phyloP scores from a whole-genome alignment of 2,888 invertebrate genomes.

The Lochmaea capreae region DNA sequence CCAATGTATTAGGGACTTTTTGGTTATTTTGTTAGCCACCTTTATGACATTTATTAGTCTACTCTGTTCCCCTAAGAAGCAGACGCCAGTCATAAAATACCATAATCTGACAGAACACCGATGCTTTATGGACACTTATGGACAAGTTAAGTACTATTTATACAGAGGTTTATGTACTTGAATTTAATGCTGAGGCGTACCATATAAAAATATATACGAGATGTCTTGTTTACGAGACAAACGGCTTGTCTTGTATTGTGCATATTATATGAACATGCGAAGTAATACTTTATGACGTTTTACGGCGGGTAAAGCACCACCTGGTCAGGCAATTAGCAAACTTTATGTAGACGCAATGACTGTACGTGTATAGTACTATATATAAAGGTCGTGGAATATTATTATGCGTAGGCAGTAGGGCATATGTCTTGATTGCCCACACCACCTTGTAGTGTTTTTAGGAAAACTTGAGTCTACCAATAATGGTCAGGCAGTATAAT shows the following conservation, averaged over 20 bases:
- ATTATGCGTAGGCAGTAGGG: too few relatives aligned
- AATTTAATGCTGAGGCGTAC: slow-evolving; percentile 50
- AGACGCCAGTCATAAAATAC: slow-evolving; percentile 45
- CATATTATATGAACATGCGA: slow-evolving; percentile 59
- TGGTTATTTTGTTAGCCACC: neutral
- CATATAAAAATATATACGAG: slow-evolving; percentile 52
- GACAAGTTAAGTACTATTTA: slow-evolving; percentile 57
- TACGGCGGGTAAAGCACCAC: slow-evolving; percentile 56
- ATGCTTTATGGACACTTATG: slow-evolving; percentile 57
- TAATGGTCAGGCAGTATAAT: too few relatives aligned
- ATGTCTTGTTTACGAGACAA: slow-evolving; percentile 60
- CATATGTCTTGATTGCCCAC: too few relatives aligned
- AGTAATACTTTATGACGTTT: slow-evolving; percentile 58
- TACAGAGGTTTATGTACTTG: slow-evolving; percentile 55
- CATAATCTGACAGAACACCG: slow-evolving; percentile 49
- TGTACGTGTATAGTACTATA: neutral
- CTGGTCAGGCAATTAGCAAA: slow-evolving; percentile 55
- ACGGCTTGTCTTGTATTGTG: slow-evolving; percentile 57
- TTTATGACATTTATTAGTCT: slow-evolving; percentile 18
- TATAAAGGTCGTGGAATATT: neutral
- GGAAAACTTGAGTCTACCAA: too few relatives aligned
- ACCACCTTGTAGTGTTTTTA: too few relatives aligned
- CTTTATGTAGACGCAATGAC: slow-evolving; percentile 33
- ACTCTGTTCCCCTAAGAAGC: slow-evolving; percentile 14
- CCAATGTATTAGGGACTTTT: neutral